Conservation (phyloP, 2,113 vertebrate genomes). For the Saguinus midas region DNA sequence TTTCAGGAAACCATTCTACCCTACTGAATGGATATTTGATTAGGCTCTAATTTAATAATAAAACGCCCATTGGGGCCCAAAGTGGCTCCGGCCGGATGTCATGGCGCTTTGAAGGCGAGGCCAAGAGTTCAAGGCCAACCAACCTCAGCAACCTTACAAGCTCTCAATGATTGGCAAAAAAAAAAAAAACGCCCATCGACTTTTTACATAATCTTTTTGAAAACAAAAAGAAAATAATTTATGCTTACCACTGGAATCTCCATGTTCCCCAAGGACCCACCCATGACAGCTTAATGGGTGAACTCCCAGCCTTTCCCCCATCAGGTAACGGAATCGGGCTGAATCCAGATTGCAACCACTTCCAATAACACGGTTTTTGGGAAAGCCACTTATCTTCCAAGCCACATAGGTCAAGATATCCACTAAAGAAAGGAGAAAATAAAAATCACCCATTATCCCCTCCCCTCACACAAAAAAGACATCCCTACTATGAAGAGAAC, state of each 20-base stretch:
- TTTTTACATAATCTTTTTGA: not conserved
- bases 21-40: not conserved
- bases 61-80: not conserved
- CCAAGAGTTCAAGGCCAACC: no score
- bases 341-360: slow-evolving; percentile 98
- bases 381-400: slow-evolving; percentile 99
- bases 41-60: not conserved
- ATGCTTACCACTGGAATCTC: slow-evolving; percentile 96
- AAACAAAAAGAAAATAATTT: not conserved
- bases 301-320: slow-evolving; percentile 93
- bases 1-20: not conserved
- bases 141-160: no score
- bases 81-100: no score
- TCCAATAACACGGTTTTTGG: slow-evolving; percentile 95
- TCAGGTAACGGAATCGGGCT: slow-evolving; percentile 95
- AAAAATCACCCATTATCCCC: no score
- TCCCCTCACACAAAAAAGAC: no score
- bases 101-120: no score
- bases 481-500: not conserved
- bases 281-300: slow-evolving; percentile 96
- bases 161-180: no score
- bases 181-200: not conserved
- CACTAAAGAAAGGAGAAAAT: slow-evolving; percentile 81
- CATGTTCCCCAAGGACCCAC: slow-evolving; percentile 96
- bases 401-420: slow-evolving; percentile 98